Percentiles rank a stretch among this genome's conserved stretches.
Conservation (phyloP, 23 tunicate species). For the Trididemnum miniatum region DNA sequence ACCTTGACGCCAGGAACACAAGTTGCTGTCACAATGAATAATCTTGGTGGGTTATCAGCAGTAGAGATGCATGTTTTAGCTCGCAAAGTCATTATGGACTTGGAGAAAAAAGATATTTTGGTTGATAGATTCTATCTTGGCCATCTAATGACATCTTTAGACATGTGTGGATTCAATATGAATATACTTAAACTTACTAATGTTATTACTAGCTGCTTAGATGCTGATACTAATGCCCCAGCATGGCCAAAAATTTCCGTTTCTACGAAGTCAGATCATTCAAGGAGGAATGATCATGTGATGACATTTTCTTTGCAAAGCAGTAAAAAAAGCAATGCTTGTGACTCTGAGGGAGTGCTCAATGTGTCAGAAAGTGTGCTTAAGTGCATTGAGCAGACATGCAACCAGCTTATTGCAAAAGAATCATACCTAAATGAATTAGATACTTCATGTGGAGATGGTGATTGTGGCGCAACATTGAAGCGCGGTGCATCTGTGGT, state of each 20-base stretch:
- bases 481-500: constrained; percentile 81
- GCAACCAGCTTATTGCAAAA: constrained; percentile 51
- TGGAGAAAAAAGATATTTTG: constrained; percentile 36
- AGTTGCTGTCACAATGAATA: constrained; percentile 77
- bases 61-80: constrained; percentile 80
- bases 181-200: constrained; percentile 66
- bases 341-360: too few relatives aligned
- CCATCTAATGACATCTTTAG: constrained; percentile 95
- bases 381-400: constrained; percentile 36
- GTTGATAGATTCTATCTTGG: constrained; percentile 73
- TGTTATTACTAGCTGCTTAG: constrained; percentile 34
- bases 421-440: constrained; percentile 75
- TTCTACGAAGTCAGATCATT: constrained; percentile 9
- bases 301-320: background rate
- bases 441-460: constrained; percentile 91
- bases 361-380: background rate
- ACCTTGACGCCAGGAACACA: constrained; percentile 15
- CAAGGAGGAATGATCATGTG: constrained; percentile 14
- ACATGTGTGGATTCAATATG: constrained; percentile 94
- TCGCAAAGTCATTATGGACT: constrained; percentile 47
- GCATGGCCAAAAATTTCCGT: constrained; percentile 70
- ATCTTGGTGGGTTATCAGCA: constrained; percentile 91
- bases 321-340: background rate
- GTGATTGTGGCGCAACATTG: constrained; percentile 97
- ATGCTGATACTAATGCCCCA: constrained; percentile 70